Evolutionary conservation across 2,113 vertebrate genomes (phyloP).

Genomic region (Mesembrinibis cayennensis): DNA sequence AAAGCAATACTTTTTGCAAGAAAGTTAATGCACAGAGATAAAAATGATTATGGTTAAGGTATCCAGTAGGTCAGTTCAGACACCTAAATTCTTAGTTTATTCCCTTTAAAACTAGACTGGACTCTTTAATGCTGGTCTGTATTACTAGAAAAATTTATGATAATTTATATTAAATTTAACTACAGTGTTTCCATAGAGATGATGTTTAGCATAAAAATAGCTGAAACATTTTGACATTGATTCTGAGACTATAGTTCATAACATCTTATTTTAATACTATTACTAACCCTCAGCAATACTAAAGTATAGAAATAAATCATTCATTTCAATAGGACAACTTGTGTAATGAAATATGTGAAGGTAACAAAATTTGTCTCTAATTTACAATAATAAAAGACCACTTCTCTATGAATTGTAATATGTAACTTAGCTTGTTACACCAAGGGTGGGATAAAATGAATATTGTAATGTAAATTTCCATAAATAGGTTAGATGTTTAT

Average conservation of each 20-base stretch:
- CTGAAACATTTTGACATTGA: constrained; percentile 41
- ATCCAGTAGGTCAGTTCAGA: neutral
- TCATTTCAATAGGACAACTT: neutral
- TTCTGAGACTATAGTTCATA: neutral
- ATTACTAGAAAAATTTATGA: neutral
- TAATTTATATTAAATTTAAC: constrained; percentile 12
- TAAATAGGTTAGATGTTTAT: neutral
- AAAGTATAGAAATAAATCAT: neutral
- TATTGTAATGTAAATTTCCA: neutral
- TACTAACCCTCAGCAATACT: neutral
- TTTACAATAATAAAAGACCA: neutral
- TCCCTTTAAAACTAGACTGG: neutral
- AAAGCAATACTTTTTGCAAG: neutral
- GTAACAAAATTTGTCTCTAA: neutral
- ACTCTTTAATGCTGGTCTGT: neutral
- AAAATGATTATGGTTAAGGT: neutral
- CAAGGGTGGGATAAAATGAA: neutral
- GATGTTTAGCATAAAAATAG: constrained; percentile 41
- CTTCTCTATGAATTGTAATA: neutral
- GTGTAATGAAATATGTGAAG: neutral
- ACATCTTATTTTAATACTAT: neutral
- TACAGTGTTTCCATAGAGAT: constrained; percentile 46
- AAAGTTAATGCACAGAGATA: neutral
- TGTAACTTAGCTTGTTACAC: neutral
- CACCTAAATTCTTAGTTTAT: neutral